A percentile compares a stretch with the other conserved stretches of the same genome.
These are phyloP conservation scores for Drosophila acutilabella DNA, from an alignment of 2,888 invertebrate species.

Conservation along the genomic window DNA sequence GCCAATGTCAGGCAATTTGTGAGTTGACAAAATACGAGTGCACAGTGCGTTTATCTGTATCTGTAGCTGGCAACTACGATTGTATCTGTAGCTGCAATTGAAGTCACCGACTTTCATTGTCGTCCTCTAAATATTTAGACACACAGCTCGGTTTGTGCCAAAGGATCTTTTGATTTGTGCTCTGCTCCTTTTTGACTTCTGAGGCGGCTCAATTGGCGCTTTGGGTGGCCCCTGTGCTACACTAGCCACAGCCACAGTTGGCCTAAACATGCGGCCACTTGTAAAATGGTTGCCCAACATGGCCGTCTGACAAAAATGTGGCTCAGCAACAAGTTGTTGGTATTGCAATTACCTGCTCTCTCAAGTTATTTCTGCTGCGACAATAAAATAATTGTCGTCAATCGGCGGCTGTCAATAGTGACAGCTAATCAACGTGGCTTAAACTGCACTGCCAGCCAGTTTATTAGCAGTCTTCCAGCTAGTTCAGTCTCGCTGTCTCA, in stretches of 20 bases:
- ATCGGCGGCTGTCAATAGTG: slow-evolving; percentile 71
- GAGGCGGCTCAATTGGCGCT: slow-evolving; percentile 61
- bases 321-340: slow-evolving; percentile 72
- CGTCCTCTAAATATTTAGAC: slow-evolving; percentile 69
- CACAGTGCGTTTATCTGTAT: slow-evolving; percentile 10
- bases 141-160: slow-evolving; percentile 54
- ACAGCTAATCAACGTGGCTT: slow-evolving; percentile 72
- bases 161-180: slow-evolving; percentile 48
- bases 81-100: slow-evolving; percentile 34
- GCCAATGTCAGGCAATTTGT: slow-evolving; percentile 66
- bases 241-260: slow-evolving; percentile 12
- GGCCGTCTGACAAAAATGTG: slow-evolving; percentile 49
- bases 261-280: slow-evolving; percentile 71
- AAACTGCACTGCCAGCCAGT: slow-evolving; percentile 14
- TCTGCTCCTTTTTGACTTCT: slow-evolving; percentile 24
- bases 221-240: slow-evolving; percentile 62
- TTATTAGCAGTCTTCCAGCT: neutral
- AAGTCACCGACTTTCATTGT: slow-evolving; percentile 42
- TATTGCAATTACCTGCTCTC: slow-evolving; percentile 40
- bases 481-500: neutral
- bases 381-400: slow-evolving; percentile 71
- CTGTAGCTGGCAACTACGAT: slow-evolving; percentile 18
- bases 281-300: slow-evolving; percentile 74
- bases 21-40: slow-evolving; percentile 74
- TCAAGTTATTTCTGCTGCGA: slow-evolving; percentile 17